These are phyloP conservation scores for Sorex maritimensis DNA, from an alignment of 2,797 vertebrate genomes.

Conservation along the genomic window DNA sequence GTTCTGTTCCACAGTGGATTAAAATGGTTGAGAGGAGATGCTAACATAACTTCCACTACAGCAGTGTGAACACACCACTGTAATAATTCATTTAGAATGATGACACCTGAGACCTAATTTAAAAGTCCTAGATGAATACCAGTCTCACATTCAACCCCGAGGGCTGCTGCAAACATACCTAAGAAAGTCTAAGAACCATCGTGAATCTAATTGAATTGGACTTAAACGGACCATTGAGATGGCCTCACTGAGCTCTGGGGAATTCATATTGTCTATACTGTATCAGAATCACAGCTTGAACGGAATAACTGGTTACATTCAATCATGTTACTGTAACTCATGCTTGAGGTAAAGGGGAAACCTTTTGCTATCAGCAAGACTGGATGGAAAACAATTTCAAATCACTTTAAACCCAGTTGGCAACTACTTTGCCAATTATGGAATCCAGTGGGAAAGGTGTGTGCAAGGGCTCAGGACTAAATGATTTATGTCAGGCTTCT, in stretches of 20 bases:
- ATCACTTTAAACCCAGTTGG: slow-evolving; percentile 93
- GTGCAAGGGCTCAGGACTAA: slow-evolving; percentile 91
- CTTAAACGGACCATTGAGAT: slow-evolving; percentile 94
- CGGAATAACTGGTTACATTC: slow-evolving; percentile 93
- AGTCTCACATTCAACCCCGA: slow-evolving; percentile 92
- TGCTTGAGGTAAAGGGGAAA: slow-evolving; percentile 92
- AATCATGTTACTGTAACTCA: slow-evolving; percentile 94
- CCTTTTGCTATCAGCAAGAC: slow-evolving; percentile 93
- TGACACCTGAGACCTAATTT: slow-evolving; percentile 94
- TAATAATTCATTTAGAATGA: slow-evolving; percentile 94
- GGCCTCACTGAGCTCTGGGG: slow-evolving; percentile 91
- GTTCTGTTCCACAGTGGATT: slow-evolving; percentile 87
- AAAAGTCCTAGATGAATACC: slow-evolving; percentile 93
- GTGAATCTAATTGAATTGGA: slow-evolving; percentile 94
- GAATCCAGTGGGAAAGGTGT: slow-evolving; percentile 92
- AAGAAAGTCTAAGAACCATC: slow-evolving; percentile 92
- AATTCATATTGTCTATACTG: slow-evolving; percentile 93
- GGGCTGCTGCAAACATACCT: slow-evolving; percentile 92
- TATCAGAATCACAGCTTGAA: slow-evolving; percentile 94
- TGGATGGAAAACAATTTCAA: slow-evolving; percentile 93
- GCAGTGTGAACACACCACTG: slow-evolving; percentile 91
- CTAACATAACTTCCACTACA: slow-evolving; percentile 91
- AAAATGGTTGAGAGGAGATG: slow-evolving; percentile 90
- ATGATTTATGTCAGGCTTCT: slow-evolving; percentile 93
- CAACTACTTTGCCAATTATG: slow-evolving; percentile 94